These are phyloP conservation scores for Phrynocephalus vlangalii DNA, from an alignment of 2,797 vertebrate species.

Conservation along the genomic window DNA sequence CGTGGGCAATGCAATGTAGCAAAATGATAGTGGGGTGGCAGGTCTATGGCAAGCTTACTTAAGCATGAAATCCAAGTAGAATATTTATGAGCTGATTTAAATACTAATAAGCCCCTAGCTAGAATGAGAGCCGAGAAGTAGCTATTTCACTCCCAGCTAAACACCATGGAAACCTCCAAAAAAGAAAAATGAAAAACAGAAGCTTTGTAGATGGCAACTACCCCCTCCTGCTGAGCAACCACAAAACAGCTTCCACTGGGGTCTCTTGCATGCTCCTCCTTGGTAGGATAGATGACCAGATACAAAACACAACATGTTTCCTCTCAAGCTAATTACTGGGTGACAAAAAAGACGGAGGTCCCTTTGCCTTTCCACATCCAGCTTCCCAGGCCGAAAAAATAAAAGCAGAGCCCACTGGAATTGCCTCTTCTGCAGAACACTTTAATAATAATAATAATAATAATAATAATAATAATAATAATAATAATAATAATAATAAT, in stretches of 20 bases:
- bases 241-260: conserved; percentile 22
- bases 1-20: conserved; percentile 17
- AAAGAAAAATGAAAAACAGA: background rate
- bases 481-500: no score
- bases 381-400: background rate
- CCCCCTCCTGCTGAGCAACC: conserved; percentile 9
- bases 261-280: background rate
- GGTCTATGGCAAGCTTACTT: conserved; percentile 43
- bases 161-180: background rate
- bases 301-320: background rate
- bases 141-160: conserved; percentile 9
- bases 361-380: background rate
- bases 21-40: conserved; percentile 48
- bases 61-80: conserved; percentile 52
- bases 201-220: background rate
- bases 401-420: background rate
- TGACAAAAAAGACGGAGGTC: no score
- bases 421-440: background rate
- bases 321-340: background rate
- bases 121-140: conserved; percentile 6
- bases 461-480: background rate
- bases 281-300: background rate
- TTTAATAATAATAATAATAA: background rate
- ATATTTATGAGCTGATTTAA: conserved; percentile 53
- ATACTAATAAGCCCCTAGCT: conserved; percentile 49